These are phyloP conservation scores for Pseudonaja textilis DNA, from an alignment of 2,113 vertebrate genomes.

Conservation along the genomic window DNA sequence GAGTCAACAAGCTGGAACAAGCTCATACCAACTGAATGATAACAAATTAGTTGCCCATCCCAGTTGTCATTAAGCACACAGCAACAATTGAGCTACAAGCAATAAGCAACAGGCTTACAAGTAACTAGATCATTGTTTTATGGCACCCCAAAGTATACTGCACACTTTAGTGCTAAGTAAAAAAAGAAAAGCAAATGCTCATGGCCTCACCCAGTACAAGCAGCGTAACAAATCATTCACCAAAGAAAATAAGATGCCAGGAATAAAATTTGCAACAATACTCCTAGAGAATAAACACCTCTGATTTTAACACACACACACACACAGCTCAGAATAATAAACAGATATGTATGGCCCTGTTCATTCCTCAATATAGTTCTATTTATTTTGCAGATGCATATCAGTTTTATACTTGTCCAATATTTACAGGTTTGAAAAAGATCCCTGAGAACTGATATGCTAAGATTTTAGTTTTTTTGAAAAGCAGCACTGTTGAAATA, in stretches of 20 bases:
- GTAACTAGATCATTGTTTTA: conserved; percentile 35
- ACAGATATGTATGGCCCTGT: neutral
- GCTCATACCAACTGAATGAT: fast-evolving
- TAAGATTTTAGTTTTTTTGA: neutral
- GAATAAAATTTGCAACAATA: conserved; percentile 8
- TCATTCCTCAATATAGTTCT: neutral
- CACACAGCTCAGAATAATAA: neutral
- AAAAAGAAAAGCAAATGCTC: conserved; percentile 1
- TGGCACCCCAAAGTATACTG: conserved; percentile 21
- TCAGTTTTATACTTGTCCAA: neutral
- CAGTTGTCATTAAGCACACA: conserved; percentile 10
- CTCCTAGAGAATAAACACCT: neutral
- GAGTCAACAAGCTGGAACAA: neutral
- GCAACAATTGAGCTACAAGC: conserved; percentile 8
- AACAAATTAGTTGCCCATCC: conserved; percentile 32
- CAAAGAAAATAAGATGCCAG: neutral
- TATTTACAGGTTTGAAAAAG: neutral
- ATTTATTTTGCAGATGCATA: neutral
- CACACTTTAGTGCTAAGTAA: conserved; percentile 31
- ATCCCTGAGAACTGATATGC: neutral
- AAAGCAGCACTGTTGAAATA: neutral
- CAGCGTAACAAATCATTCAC: neutral
- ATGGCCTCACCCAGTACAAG: neutral
- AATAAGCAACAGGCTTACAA: neutral
- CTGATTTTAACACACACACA: neutral